Evolutionary conservation across 2,888 invertebrate genomes (phyloP), one percentile per base, ranked within the genome.

Genomic region (Agrochola macilenta): DNA sequence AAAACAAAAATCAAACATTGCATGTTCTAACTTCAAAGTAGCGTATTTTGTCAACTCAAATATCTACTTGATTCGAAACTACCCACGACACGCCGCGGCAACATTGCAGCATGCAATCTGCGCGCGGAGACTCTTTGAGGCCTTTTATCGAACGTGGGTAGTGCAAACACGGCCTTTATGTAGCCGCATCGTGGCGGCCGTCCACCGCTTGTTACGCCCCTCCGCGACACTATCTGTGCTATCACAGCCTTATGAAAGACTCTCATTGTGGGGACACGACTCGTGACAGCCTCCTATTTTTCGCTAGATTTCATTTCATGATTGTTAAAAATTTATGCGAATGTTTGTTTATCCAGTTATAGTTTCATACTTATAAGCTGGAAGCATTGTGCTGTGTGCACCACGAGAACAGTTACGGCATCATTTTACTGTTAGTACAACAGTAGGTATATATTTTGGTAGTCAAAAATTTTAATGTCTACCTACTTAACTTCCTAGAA

Each of bases 101-200:
- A 68, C 64, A 69, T 54, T 60, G 65, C 58, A 54, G 63, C 63
- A 30, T 78, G 75, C 65, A 84, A 82, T 79, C 74, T 82, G 46
- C 46, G 52, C 64, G 63, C 58, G n/a, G 63, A 72, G 74, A 60
- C 49, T 87, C 54, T 80, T 65, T 76, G 78, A 80, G 39, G 78
- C 65, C 68, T 81, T 87, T 81, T 74, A 80, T 75, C 76, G 76
- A 81, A 72, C 76, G 86, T 64, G 75, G 60, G 69, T 61, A 52
- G 54, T 69, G 76, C 63, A 86, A 86, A 87, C 85, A 85, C 39
- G 43, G 78, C 35, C 49, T 77, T 76, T 72, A 78, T 90, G 77
- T n/a, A 58, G 23, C 52, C 66, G 54, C 63, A 23, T 61, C 54
- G 68, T 61, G 68, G 35, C 46, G 39, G 54, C 54, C 68, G n/a